Evolutionary conservation across 2,888 invertebrate genomes (phyloP).

Genomic region (Epicampocera succincta): DNA sequence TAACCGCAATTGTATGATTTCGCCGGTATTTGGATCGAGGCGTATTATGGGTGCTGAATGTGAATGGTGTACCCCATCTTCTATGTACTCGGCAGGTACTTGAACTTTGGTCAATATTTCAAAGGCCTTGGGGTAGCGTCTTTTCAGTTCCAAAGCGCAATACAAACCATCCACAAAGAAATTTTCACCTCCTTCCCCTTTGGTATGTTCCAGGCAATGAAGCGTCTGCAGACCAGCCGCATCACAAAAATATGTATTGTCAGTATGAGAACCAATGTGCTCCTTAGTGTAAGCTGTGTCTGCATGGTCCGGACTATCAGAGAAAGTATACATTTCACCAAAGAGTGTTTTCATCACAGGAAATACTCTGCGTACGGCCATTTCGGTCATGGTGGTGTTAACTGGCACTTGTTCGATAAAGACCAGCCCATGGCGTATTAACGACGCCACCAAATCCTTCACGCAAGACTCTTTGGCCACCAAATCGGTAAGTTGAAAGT

Average conservation of each 20-base stretch:
- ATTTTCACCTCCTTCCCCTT: conserved; percentile 87
- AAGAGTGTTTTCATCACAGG: conserved; percentile 87
- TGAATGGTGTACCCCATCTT: conserved; percentile 84
- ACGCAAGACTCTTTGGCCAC: conserved; percentile 82
- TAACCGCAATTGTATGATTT: conserved; percentile 86
- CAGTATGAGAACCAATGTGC: conserved; percentile 88
- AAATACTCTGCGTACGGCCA: conserved; percentile 83
- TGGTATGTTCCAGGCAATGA: conserved; percentile 83
- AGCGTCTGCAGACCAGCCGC: conserved; percentile 87
- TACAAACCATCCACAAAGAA: conserved; percentile 89
- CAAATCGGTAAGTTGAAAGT: conserved; percentile 82
- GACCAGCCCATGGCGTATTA: conserved; percentile 79
- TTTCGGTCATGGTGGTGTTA: conserved; percentile 80
- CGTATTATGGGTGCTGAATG: conserved; percentile 84
- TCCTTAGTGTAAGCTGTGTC: conserved; percentile 89
- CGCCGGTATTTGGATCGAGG: conserved; percentile 83
- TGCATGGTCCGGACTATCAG: conserved; percentile 83
- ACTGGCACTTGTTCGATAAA: conserved; percentile 80
- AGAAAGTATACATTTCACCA: conserved; percentile 88
- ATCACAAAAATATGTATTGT: conserved; percentile 89
- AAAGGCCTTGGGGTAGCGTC: conserved; percentile 83
- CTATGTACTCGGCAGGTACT: conserved; percentile 86
- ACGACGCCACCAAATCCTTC: conserved; percentile 81
- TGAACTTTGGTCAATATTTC: conserved; percentile 83
- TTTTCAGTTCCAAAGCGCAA: conserved; percentile 84